Base-by-base conservation (phyloP, 2,113 vertebrate genomes). In the Proterorhinus semilunaris region DNA sequence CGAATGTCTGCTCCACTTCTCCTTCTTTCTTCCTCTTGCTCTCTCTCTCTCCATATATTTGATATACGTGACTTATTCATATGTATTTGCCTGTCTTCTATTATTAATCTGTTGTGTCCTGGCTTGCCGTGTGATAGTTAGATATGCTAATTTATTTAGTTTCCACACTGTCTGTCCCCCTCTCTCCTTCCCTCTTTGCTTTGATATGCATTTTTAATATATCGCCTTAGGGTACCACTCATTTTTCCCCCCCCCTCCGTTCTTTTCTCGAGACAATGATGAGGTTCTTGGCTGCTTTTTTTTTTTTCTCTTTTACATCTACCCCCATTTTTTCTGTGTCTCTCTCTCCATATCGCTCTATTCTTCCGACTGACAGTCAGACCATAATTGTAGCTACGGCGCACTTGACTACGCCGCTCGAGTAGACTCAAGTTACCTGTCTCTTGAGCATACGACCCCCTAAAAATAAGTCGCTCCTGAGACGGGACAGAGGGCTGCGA, bases 201-300 rank as follows among this genome's bases (percentile, higher is more conserved):
- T 97, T 97, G 95, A 96, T 96, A 96, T 98, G 95, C 94, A 97
- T 97, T 97, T 97, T 98, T 96, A 96, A 97, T 97, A 94, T 87
- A 86, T 91, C 89, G 95, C 95, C 94, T 84, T 61, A 76, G 95
- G 96, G 95, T 94, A 94, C 91, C 94, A 94, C 95, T 97, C 95
- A 95, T 96, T 96, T 96, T 94, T 93, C 91, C 93, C 94, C 92
- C 10, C 13, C 51, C 4, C 51, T 53, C n/a, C 16, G 15, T 52
- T 87, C 92, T 93, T 92, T 93, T 92, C 91, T 91, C 90, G 92
- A 94, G 93, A 94, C 94, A 95, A 94, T 93, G 93, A 95, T 92
- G 90, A 95, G 92, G 90, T 92, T 93, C 93, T 95, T 95, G 92
- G 93, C 93, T 93, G 91, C 79, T 82, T 85, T 77, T 88, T 74